Base-by-base conservation (phyloP, 2,888 invertebrate species). In the Maniola hyperantus region DNA sequence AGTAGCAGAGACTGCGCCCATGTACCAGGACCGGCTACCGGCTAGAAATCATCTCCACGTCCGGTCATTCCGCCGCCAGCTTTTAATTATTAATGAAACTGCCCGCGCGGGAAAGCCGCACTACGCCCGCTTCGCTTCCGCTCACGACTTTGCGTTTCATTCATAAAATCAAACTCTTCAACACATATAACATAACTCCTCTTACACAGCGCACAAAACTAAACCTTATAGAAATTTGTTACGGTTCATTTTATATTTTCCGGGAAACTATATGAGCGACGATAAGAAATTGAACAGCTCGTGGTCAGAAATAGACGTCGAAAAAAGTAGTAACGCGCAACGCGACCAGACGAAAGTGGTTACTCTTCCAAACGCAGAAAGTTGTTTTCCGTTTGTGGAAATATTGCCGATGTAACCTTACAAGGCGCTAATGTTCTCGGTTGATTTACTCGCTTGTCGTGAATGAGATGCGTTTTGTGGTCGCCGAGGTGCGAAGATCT, bases 81-180 rank as follows among this genome's bases (percentile, higher is more conserved):
- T 89, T 92, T 91, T 91, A 91, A 91, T 91, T 91, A 91, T 92
- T 91, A 91, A 92, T 91, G 92, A 91, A 91, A 91, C 91, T 86
- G 84, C 81, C 84, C 85, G 87, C 82, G 82, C 83, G 91, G 91
- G 91, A 91, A 91, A 91, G 92, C 91, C 91, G 86, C 88, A 87
- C 88, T 87, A 88, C 88, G 85, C 82, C 89, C 88, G 88, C 85
- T 83, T 81, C 73, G 85, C 89, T 91, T 92, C 91, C 92, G 91
- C 88, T 90, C 88, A 85, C 89, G 86, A 86, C 86, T 89, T 84
- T 85, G 90, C 85, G 88, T 87, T 92, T 91, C 92, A 92, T 92
- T 92, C 92, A 92, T 92, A 92, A 92, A 92, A 86, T 81, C 76
- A 72, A 77, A 74, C 76, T 71, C 73, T 62, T 64, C 70, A 60